Evolutionary conservation across 2,888 invertebrate species (phyloP).

Genomic region (Drosophila putrida): DNA sequence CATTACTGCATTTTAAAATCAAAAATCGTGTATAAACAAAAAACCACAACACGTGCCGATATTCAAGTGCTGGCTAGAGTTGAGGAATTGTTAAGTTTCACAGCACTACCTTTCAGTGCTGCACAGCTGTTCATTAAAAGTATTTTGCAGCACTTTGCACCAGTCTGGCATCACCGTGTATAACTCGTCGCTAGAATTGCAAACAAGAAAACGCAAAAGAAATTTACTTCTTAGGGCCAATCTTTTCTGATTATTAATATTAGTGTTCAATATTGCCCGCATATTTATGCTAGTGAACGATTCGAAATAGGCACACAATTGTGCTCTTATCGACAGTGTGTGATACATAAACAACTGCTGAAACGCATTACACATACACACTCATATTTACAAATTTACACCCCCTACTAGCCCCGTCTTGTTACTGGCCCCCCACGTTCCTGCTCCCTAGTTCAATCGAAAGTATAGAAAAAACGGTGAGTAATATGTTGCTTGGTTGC

Average conservation of each 20-base stretch:
- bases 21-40: conserved; percentile 62
- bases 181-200: conserved; percentile 55
- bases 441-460: conserved; percentile 43
- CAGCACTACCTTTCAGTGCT: conserved; percentile 33
- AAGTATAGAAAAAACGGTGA: conserved; percentile 68
- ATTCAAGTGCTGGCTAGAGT: conserved; percentile 14
- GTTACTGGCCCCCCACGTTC: conserved; percentile 53
- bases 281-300: conserved; percentile 34
- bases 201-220: conserved; percentile 64
- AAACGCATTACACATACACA: conserved; percentile 34
- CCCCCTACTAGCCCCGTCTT: conserved; percentile 38
- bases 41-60: conserved; percentile 60
- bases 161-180: conserved; percentile 38
- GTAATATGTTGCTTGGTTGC: conserved; percentile 58
- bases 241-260: conserved; percentile 14
- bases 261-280: conserved; percentile 15
- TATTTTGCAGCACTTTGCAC: conserved; percentile 2
- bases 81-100: neutral
- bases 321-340: conserved; percentile 31
- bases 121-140: conserved; percentile 44
- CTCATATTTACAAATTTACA: conserved; percentile 16
- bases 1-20: conserved; percentile 87
- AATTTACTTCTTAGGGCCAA: conserved; percentile 30
- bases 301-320: conserved; percentile 10
- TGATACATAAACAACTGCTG: conserved; percentile 47